Base-by-base conservation (phyloP, 2,797 vertebrate species). In the Myotis vivesi region DNA sequence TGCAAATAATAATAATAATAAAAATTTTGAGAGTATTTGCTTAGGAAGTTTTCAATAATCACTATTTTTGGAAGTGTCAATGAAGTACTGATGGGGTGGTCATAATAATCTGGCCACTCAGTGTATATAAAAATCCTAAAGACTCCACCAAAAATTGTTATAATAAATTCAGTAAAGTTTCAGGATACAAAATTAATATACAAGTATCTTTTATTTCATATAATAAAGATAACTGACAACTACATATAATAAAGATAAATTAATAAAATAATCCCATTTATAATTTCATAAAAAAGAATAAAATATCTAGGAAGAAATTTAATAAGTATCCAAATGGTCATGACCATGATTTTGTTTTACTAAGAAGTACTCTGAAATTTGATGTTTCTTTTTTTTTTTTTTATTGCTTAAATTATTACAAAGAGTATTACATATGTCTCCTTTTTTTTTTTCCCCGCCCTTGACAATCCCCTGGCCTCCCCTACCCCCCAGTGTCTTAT, bases 331-430 rank as follows among this genome's bases (percentile, higher is more conserved):
- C 91, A 77, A 44, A 19, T 57, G 11, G 79, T 79, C 75, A 82
- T 15, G 16, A 62, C 25, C 25, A 69, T 88, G 23, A 71, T 79
- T 84, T 53, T 4, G 25, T 85, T 77, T 93, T 72, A 84, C 76
- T 76, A 87, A 89, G 55, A 68, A 38, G 2, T 51, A 64, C 28
- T 87, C 44, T 88, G 12, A 80, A 92, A 81, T 85, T 81, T 73
- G 57, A 20, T 69, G 3, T 88, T 95, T 94, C 3, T 83, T 87
- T 36, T 88, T 95, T 94, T 2, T 83, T 87, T 36, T n/a, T n/a
- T n/a, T n/a, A n/a, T n/a, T n/a, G n/a, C n/a, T n/a, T n/a, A n/a
- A n/a, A n/a, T n/a, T n/a, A n/a, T n/a, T n/a, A n/a, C n/a, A n/a
- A n/a, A n/a, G n/a, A n/a, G n/a, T n/a, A n/a, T n/a, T n/a, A n/a